Base-by-base conservation (phyloP, 2,797 vertebrate genomes). In the Darevskia mixta region DNA sequence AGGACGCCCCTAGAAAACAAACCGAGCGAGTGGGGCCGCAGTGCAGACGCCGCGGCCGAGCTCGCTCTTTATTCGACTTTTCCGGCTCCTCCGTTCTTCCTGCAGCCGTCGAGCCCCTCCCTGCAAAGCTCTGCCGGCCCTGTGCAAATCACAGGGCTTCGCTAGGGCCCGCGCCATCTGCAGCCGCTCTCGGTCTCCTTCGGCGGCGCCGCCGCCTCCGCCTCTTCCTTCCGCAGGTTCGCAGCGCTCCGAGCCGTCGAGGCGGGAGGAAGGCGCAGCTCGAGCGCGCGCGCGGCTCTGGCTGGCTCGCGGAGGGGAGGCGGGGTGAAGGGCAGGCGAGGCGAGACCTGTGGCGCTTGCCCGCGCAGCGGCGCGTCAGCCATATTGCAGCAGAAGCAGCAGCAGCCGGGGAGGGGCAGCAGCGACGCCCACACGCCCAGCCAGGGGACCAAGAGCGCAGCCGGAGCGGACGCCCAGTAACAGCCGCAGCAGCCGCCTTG, bases 381-480 rank as follows among this genome's bases (percentile, higher is more conserved):
- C 89, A 88, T 88, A 75, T 88, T 88, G 83, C 69, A 18, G 78
- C 58, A 29, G 71, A 58, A 23, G 25, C 41, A 17, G 78, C 58
- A 29, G 71, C 71, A 18, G n/a, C 43, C 43, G 76, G 76, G 81
- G 66, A 64, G 76, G 77, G 69, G 35, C 35, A 38, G 29, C 35
- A 79, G 64, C 32, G 82, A 61, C 88, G 78, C 18, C 75, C 83
- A 45, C 61, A 23, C 58, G 41, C 66, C 38, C 20, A 32, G 7
- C 38, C 20, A 32, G 7, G n/a, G 45, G n/a, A n/a, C 20, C 81
- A 17, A 20, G 82, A 69, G 86, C 27, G 45, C 73, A 10, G 73
- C 88, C 11, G 23, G 72, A 45, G 85, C 5, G n/a, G 69, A 1
- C 10, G 45, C 20, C 0, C 32, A 18, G 45, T 29, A n/a, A 10